Evolutionary conservation across 2,113 vertebrate genomes (phyloP), one percentile per base, ranked within the genome.

Genomic region (Holacanthus passer): DNA sequence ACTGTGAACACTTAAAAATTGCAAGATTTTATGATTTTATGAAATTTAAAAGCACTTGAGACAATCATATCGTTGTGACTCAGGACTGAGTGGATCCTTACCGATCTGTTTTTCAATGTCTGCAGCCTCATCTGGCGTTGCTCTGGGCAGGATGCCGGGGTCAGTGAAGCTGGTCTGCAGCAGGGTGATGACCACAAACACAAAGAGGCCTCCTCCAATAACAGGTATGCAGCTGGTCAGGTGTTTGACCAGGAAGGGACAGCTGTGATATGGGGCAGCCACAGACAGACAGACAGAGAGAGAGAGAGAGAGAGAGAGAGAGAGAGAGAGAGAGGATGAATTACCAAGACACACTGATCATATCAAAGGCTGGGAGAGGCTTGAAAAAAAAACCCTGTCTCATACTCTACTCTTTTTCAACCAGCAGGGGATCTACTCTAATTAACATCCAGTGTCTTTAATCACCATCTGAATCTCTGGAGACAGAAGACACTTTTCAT

Each of bases 111-210:
- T 98, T 83, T 99, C 97, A 58, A 97, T 93, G 82, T 97, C 96
- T 0, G 97, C 96, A 0, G 97, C 98, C 92, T 99, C 98, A 1
- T 96, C 97, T 0, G 96, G 94, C 0, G 97, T 98, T 31, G 98
- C 97, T 89, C 98, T 94, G 81, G 98, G 98, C 84, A 99, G 94
- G 92, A 99, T 99, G 1, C 98, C 98, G 0, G 98, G 98, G 91
- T 99, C 98, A 0, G 95, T 96, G 95, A 98, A 96, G 87, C 96
- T 99, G 0, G 98, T 99, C 92, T 97, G 98, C 37, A 99, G 96
- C 83, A 99, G 93, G 70, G 96, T 97, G 95, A 97, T 95, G 94
- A 98, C 87, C 93, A 98, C 98, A 58, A 99, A 97, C 71, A 97
- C 95, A 93, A 99, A 97, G 48, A 99, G 96, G 88, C 97, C 5